Conservation (phyloP, 2,113 vertebrate genomes). For the Peromyscus maniculatus region DNA sequence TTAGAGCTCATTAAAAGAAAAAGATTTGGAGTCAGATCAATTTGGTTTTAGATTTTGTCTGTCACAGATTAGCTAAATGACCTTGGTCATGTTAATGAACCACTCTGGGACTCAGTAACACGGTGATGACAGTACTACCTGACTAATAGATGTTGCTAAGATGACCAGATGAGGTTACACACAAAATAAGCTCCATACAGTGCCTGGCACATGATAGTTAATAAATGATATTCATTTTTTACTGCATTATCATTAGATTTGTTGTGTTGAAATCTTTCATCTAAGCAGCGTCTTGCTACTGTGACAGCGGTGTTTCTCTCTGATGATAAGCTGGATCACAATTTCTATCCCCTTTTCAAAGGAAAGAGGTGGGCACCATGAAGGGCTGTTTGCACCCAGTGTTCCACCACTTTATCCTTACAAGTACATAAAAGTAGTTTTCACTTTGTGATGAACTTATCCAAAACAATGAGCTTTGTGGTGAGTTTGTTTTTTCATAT, state of each 20-base stretch:
- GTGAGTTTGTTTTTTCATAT: background rate
- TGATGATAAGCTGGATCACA: background rate
- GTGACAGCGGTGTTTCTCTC: background rate
- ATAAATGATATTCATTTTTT: conserved; percentile 45
- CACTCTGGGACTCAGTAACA: conserved; percentile 22
- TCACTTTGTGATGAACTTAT: background rate
- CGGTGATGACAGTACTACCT: background rate
- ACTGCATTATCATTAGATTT: conserved; percentile 46
- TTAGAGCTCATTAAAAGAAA: conserved; percentile 58
- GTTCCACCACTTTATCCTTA: conserved; percentile 26
- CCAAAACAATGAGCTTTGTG: background rate
- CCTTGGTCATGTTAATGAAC: conserved; percentile 64
- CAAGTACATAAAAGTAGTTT: conserved; percentile 3
- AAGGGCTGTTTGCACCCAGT: background rate
- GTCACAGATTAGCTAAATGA: conserved; percentile 52
- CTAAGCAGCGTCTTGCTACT: background rate
- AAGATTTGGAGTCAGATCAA: conserved; percentile 63
- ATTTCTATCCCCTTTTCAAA: background rate
- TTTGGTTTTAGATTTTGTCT: conserved; percentile 62
- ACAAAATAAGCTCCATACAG: background rate
- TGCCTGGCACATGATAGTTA: background rate
- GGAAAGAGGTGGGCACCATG: background rate
- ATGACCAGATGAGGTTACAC: conserved; percentile 29
- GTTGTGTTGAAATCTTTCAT: conserved; percentile 39
- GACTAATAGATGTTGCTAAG: conserved; percentile 34